phyloP scores from a whole-genome alignment of 2,797 vertebrate species.

The Rallus crepitans region DNA sequence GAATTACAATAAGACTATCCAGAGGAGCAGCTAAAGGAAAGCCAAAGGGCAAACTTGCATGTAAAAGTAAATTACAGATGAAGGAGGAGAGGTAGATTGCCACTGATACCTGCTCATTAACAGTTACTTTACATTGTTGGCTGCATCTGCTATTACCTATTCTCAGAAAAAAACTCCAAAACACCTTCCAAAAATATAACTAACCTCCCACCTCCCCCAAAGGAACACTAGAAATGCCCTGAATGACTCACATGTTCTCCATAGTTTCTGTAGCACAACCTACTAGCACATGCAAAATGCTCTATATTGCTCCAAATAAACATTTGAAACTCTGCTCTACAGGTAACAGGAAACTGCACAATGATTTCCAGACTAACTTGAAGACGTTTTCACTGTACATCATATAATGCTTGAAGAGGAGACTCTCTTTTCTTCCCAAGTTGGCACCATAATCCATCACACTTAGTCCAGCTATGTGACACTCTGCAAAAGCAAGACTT shows the following conservation, averaged over 20 bases:
- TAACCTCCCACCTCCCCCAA: neutral
- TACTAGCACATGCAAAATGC: neutral
- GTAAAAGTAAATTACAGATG: neutral
- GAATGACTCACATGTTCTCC: neutral
- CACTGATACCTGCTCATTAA: neutral
- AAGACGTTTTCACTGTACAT: neutral
- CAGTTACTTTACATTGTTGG: neutral
- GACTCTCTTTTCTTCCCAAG: neutral
- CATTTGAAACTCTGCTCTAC: neutral
- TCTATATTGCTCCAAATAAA: neutral
- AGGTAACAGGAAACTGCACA: neutral
- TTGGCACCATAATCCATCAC: rapidly evolving
- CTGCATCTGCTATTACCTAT: neutral
- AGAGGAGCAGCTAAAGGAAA: neutral
- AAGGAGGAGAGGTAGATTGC: neutral
- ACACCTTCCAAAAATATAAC: neutral
- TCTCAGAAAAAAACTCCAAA: neutral
- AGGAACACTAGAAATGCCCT: neutral
- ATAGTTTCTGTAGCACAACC: neutral
- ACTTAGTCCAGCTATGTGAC: neutral
- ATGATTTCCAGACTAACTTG: neutral
- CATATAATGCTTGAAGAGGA: neutral
- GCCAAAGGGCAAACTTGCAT: neutral
- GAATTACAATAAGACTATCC: neutral
- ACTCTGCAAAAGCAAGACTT: neutral